Evolutionary conservation across 2,797 vertebrate genomes (phyloP).

Genomic region (Hylomyscus alleni): DNA sequence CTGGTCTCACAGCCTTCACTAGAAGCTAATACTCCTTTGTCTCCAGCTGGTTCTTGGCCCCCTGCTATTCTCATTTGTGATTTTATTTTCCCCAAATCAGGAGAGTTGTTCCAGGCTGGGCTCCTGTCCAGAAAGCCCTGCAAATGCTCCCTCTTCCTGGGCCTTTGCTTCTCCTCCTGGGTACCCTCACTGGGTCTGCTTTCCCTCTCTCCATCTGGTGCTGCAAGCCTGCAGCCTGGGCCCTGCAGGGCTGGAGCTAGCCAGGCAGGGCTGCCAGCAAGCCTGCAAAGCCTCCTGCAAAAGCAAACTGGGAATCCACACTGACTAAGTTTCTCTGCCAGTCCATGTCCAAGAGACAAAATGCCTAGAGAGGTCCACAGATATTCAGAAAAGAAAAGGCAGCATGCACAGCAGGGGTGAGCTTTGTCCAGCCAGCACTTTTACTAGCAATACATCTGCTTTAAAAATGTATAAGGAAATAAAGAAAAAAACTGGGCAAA

Average conservation of each 20-base stretch:
- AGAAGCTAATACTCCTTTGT: slow-evolving; percentile 62
- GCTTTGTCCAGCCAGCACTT: slow-evolving; percentile 75
- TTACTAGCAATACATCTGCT: slow-evolving; percentile 61
- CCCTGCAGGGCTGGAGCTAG: slow-evolving; percentile 22
- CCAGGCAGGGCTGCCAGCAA: background rate
- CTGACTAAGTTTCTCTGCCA: slow-evolving; percentile 45
- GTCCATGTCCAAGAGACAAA: slow-evolving; percentile 61
- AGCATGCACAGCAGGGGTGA: background rate
- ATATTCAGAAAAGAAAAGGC: slow-evolving; percentile 50
- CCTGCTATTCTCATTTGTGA: slow-evolving; percentile 70
- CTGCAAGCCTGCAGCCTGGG: background rate
- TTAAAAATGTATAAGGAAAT: slow-evolving; percentile 65
- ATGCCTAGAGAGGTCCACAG: slow-evolving; percentile 57
- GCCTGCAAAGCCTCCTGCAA: background rate
- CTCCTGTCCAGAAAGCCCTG: slow-evolving; percentile 71
- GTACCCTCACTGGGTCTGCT: slow-evolving; percentile 53
- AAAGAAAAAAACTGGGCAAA: slow-evolving; percentile 15
- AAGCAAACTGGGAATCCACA: background rate
- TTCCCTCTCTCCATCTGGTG: slow-evolving; percentile 78
- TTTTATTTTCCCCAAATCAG: slow-evolving; percentile 63
- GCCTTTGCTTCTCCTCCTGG: slow-evolving; percentile 31
- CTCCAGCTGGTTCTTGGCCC: slow-evolving; percentile 70
- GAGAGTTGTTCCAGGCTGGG: slow-evolving; percentile 70
- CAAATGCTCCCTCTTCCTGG: slow-evolving; percentile 54
- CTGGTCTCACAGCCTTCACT: slow-evolving; percentile 51